These are phyloP conservation scores for Rhinogobio ventralis DNA, from an alignment of 2,797 vertebrate genomes.

Conservation along the genomic window DNA sequence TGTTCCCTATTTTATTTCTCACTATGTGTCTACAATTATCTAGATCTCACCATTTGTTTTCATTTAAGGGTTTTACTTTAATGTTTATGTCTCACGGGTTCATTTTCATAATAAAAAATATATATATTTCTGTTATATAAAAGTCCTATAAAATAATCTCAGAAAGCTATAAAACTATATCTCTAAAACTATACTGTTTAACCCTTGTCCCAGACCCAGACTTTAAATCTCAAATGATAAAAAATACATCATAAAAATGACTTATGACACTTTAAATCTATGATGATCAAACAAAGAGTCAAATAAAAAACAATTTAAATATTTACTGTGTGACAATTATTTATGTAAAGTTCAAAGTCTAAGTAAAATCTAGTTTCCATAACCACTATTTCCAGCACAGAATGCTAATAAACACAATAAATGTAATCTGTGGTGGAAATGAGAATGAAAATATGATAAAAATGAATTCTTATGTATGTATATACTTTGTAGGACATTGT, in stretches of 20 bases:
- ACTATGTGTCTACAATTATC: slow-evolving; percentile 7
- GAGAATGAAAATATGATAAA: not conserved
- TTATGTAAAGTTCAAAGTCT: not conserved
- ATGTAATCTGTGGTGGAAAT: not conserved
- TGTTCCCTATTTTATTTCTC: not conserved
- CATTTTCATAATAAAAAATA: too few relatives aligned
- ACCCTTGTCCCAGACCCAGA: not conserved
- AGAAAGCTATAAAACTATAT: not conserved
- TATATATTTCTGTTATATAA: not conserved
- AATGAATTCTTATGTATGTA: not conserved
- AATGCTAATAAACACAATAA: not conserved
- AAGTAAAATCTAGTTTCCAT: not conserved
- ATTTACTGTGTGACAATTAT: not conserved
- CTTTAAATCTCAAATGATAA: not conserved
- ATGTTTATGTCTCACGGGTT: not conserved
- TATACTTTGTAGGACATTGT: not conserved
- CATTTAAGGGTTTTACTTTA: not conserved
- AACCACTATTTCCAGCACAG: not conserved
- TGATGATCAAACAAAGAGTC: not conserved
- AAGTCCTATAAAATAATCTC: not conserved
- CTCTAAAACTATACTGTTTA: not conserved
- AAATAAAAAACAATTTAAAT: not conserved
- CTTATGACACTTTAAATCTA: too few relatives aligned
- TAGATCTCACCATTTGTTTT: not conserved
- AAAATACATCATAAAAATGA: not conserved